phyloP scores from a whole-genome alignment of 2,113 vertebrate species.

The Pavo muticus region DNA sequence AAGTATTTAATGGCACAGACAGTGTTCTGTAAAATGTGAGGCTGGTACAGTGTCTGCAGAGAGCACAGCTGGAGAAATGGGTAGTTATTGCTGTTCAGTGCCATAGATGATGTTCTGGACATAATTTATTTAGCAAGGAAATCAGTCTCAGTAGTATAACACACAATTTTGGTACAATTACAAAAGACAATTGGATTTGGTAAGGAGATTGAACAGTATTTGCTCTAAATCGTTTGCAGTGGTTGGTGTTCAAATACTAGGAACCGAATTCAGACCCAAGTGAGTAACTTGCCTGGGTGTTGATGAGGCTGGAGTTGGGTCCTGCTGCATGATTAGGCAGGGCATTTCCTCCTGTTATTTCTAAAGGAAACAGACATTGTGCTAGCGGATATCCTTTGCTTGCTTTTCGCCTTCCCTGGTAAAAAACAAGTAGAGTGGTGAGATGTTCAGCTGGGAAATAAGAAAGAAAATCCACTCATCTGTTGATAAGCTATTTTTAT shows the following conservation, averaged over 20 bases:
- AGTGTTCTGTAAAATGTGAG: background rate
- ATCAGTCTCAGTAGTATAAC: background rate
- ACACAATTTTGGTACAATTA: background rate
- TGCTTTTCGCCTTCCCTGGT: slow-evolving; percentile 75
- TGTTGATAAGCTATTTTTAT: background rate
- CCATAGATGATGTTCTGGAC: background rate
- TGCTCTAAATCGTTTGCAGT: accelerated
- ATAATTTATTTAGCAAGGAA: background rate
- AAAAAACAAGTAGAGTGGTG: slow-evolving; percentile 16
- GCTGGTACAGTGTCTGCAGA: background rate
- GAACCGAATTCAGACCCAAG: background rate
- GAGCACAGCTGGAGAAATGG: background rate
- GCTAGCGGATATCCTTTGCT: slow-evolving; percentile 87
- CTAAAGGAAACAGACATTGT: slow-evolving; percentile 83
- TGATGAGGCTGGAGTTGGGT: slow-evolving; percentile 22
- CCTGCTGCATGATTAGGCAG: slow-evolving; percentile 65
- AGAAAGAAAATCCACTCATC: slow-evolving; percentile 12
- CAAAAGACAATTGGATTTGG: background rate
- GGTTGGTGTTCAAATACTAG: background rate
- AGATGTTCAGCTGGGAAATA: background rate
- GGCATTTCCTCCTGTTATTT: slow-evolving; percentile 91
- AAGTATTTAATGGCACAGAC: background rate
- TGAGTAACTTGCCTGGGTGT: slow-evolving; percentile 20
- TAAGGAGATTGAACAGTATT: background rate
- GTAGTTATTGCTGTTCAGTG: background rate